Evolutionary conservation across 1,140 invertebrate species (phyloP).

Genomic region (Heliconius hermathena): DNA sequence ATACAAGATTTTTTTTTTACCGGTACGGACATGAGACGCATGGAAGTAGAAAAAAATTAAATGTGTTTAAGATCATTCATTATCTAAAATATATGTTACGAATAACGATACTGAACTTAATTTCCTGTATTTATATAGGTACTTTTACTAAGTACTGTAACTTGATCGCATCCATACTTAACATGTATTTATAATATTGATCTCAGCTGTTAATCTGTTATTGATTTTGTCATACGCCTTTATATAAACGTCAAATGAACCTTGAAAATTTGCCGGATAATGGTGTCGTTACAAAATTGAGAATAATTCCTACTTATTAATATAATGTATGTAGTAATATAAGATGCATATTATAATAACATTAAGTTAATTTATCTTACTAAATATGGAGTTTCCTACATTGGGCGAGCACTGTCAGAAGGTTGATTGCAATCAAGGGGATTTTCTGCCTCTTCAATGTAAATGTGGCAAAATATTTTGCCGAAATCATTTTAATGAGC

Average conservation of each 20-base stretch:
- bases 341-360: not conserved
- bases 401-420: conserved; percentile 82
- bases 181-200: not conserved
- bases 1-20: no score
- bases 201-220: conserved; percentile 18
- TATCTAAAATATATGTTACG: no score
- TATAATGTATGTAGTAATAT: conserved; percentile 6
- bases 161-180: not conserved
- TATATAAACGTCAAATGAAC: not conserved
- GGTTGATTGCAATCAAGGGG: conserved; percentile 78
- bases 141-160: not conserved
- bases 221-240: conserved; percentile 15
- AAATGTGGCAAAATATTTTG: conserved; percentile 81
- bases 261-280: not conserved
- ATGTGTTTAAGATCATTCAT: no score
- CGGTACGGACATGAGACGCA: no score
- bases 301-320: not conserved
- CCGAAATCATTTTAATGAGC: conserved; percentile 78
- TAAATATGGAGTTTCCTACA: conserved; percentile 79
- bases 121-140: no score
- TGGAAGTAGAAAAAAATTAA: no score
- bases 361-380: not conserved
- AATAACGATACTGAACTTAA: no score
- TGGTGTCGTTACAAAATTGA: not conserved
- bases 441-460: conserved; percentile 82